Evolutionary conservation across 92 coral and sea anemone genomes (phyloP).

Genomic region (Zoanthus sansibaricus): DNA sequence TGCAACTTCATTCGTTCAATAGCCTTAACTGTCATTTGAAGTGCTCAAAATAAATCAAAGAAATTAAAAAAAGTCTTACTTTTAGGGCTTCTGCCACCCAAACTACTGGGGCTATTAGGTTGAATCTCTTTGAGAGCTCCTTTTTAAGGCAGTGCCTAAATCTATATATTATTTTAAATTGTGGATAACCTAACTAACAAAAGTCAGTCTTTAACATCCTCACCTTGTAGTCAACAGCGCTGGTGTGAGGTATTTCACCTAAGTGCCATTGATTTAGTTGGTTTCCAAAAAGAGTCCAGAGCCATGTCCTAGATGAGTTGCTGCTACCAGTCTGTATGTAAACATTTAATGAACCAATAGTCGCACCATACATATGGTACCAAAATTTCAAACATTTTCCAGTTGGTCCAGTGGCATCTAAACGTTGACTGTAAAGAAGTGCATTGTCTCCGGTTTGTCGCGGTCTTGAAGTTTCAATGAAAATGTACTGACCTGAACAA

Average conservation of each 20-base stretch:
- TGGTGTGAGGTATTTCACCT: conserved; percentile 72
- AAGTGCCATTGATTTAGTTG: conserved; percentile 71
- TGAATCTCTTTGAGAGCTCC: too few species aligned
- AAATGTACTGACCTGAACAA: conserved; percentile 77
- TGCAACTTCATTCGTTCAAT: too few species aligned
- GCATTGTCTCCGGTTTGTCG: conserved; percentile 80
- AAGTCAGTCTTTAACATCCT: background rate
- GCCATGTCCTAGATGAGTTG: conserved; percentile 59
- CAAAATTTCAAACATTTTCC: conserved; percentile 83
- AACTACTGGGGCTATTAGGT: too few species aligned
- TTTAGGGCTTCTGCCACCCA: too few species aligned
- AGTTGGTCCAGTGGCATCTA: conserved; percentile 70
- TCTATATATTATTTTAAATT: background rate
- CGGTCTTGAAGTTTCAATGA: conserved; percentile 87
- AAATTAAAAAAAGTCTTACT: too few species aligned
- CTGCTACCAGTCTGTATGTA: conserved; percentile 66
- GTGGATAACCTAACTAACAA: too few species aligned
- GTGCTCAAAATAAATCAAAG: too few species aligned
- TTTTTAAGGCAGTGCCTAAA: too few species aligned
- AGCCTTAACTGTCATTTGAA: too few species aligned
- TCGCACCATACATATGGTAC: conserved; percentile 88
- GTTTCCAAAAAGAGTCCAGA: conserved; percentile 81
- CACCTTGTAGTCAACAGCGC: conserved; percentile 74
- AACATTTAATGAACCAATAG: conserved; percentile 79
- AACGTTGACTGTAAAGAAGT: conserved; percentile 70